Evolutionary conservation across 1,140 invertebrate species (phyloP), one percentile per base, ranked within the genome.

Genomic region (Camponotus vicinus): DNA sequence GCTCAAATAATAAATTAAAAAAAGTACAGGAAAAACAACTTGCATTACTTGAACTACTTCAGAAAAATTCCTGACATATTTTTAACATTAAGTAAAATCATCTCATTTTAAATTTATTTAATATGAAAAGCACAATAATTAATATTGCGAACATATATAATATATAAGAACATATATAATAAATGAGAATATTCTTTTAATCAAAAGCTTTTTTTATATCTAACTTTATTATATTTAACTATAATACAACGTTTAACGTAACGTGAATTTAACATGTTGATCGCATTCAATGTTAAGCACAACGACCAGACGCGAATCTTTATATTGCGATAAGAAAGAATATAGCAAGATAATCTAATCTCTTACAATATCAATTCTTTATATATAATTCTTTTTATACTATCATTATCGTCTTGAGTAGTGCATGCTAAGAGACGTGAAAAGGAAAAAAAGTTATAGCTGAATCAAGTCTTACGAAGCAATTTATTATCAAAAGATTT

Each of bases 271-370:
- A 78, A 11, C 40, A 45, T 3, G 15, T 21, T 8, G 18, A 49
- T 78, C 27, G 2, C 21, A 5, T 45, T 49, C 15, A 32, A 27
- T 40, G 27, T 76, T 73, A 15, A 78, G 21, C 40, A 45, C 5
- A 9, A 42, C 0, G 15, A 34, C 4, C 27, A 66, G 7, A 42
- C n/a, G 78, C 8, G 15, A 80, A 70, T 11, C 64, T 80, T 70
- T 70, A 34, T 79, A 40, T 69, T 18, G 18, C 49, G 79, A 83
- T 73, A 73, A 82, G 55, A 59, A 34, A 52, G 49, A 59, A 34
- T 11, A 13, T 52, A 13, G 21, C n/a, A 34, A 70, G 69, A 73
- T 73, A 82, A 73, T 52, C 49, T 52, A 52, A 52, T 52, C 49
- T 52, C 15, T 52, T 4, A 15, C 15, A 52, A 52, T 52, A 15